Conservation (phyloP, 2,888 invertebrate species). For the Cremastinae sp. region DNA sequence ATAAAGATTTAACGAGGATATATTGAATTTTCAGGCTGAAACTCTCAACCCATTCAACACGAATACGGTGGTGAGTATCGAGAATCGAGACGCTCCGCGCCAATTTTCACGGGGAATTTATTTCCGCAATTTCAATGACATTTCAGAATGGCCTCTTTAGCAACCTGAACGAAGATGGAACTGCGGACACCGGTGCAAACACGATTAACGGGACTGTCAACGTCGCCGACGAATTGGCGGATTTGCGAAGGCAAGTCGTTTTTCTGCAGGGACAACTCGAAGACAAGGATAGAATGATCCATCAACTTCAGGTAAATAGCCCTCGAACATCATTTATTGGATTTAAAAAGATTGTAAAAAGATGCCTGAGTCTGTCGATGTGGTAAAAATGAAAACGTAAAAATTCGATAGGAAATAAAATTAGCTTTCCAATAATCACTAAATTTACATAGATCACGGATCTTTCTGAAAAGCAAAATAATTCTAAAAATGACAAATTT, state of each 20-base stretch:
- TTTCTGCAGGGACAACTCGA: conserved; percentile 93
- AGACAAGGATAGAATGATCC: conserved; percentile 91
- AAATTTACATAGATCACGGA: no score
- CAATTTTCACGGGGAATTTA: conserved; percentile 8
- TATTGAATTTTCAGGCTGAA: conserved; percentile 85
- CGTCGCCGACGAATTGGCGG: conserved; percentile 85
- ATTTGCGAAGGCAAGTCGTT: conserved; percentile 90
- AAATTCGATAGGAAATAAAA: no score
- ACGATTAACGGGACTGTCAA: conserved; percentile 72
- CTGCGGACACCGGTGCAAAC: conserved; percentile 82
- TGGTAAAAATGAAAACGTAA: no score
- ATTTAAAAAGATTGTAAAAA: no score
- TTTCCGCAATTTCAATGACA: conserved; percentile 1
- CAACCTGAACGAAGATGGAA: conserved; percentile 81
- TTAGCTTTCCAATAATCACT: no score
- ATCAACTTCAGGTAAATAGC: conserved; percentile 84
- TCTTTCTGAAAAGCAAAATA: no score
- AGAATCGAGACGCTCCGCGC: not conserved
- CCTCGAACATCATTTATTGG: not conserved
- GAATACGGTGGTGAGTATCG: conserved; percentile 76
- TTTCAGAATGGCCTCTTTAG: conserved; percentile 86
- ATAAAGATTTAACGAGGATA: not conserved
- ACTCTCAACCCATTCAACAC: conserved; percentile 94
- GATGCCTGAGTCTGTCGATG: no score
- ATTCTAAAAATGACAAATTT: no score